Conservation (phyloP, 2,113 vertebrate species). For the Forbesichthys papilliferus region DNA sequence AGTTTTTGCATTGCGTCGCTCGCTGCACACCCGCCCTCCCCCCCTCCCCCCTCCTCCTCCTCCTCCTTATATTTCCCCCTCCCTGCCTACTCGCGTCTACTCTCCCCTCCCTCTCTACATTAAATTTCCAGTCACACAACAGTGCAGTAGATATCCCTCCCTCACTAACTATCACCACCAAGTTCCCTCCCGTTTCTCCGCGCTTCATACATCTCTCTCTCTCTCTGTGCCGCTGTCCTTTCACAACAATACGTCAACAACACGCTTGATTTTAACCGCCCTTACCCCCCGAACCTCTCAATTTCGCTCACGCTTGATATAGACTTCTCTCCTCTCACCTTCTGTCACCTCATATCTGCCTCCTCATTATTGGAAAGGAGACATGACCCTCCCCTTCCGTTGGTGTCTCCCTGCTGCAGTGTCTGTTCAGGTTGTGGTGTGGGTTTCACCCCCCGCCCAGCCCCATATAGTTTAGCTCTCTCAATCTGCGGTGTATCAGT, state of each 20-base stretch:
- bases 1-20: constrained; percentile 63
- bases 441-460: constrained; percentile 39
- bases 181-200: constrained; percentile 36
- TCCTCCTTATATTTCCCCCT: constrained; percentile 44
- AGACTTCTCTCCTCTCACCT: constrained; percentile 62
- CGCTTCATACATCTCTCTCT: constrained; percentile 2
- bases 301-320: constrained; percentile 53
- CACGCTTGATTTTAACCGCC: constrained; percentile 55
- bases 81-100: constrained; percentile 41
- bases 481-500: constrained; percentile 23
- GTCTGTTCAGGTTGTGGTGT: constrained; percentile 63
- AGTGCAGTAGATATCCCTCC: constrained; percentile 85
- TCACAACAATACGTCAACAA: constrained; percentile 54
- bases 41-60: too few species aligned
- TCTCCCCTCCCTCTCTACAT: constrained; percentile 67
- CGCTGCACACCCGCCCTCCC: constrained; percentile 21
- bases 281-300: constrained; percentile 59
- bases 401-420: constrained; percentile 63
- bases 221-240: constrained; percentile 42
- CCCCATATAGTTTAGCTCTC: not conserved
- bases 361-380: constrained; percentile 57
- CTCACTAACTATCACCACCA: constrained; percentile 62
- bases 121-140: constrained; percentile 89
- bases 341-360: constrained; percentile 41
- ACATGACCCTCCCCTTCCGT: constrained; percentile 17